Evolutionary conservation across 1,140 invertebrate genomes (phyloP).

Genomic region (Dinothrombium tinctorium): DNA sequence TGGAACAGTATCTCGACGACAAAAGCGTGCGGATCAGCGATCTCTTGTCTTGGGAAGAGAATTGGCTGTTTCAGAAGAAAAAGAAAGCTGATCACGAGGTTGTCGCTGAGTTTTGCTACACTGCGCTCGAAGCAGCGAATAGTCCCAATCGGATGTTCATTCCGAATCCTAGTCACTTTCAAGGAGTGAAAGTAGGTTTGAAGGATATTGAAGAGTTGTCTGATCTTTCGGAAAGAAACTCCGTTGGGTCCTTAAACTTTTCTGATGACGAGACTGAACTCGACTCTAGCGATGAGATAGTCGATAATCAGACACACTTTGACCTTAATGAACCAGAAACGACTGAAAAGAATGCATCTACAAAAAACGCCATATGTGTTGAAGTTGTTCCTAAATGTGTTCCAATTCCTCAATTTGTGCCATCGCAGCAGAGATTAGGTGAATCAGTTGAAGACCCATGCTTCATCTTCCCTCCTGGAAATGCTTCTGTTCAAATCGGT

Average conservation of each 20-base stretch:
- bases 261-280: constrained; percentile 9
- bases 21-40: constrained; percentile 8
- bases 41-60: constrained; percentile 43
- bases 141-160: constrained; percentile 20
- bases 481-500: constrained; percentile 5
- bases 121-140: constrained; percentile 10
- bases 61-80: constrained; percentile 50
- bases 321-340: no score
- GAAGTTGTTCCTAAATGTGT: background rate
- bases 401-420: constrained; percentile 9
- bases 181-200: background rate
- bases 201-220: constrained; percentile 52
- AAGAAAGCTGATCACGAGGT: constrained; percentile 37
- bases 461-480: constrained; percentile 4
- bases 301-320: no score
- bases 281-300: background rate
- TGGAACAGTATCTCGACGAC: constrained; percentile 4
- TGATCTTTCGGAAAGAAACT: constrained; percentile 36
- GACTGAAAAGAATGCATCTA: no score
- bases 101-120: constrained; percentile 30
- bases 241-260: constrained; percentile 17
- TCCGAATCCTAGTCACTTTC: constrained; percentile 29
- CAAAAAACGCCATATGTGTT: no score
- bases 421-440: constrained; percentile 1
- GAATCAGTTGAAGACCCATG: background rate